Conservation (phyloP, 2,888 invertebrate genomes). For the Trisateles emortualis region DNA sequence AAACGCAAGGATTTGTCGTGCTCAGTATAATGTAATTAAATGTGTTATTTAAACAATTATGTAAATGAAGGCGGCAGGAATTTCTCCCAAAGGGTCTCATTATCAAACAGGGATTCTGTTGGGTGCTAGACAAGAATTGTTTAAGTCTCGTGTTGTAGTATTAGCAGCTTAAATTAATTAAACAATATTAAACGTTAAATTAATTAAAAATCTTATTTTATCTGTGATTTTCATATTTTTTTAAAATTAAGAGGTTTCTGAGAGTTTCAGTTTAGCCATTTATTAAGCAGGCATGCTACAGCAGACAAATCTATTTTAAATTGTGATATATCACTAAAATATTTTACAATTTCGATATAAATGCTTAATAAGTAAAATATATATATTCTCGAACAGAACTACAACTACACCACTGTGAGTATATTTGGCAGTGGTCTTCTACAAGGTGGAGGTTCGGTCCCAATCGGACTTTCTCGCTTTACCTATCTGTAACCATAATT, state of each 20-base stretch:
- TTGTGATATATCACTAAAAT: too few relatives aligned
- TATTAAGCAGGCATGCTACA: too few relatives aligned
- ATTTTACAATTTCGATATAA: too few relatives aligned
- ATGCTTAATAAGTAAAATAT: too few relatives aligned
- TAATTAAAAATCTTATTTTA: background rate
- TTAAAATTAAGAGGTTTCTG: background rate
- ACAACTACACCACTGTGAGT: too few relatives aligned
- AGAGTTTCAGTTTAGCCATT: too few relatives aligned
- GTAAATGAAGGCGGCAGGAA: constrained; percentile 62
- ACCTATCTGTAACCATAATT: too few relatives aligned
- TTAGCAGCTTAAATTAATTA: constrained; percentile 9
- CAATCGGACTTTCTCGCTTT: too few relatives aligned
- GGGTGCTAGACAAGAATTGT: constrained; percentile 14
- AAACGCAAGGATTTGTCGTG: constrained; percentile 59
- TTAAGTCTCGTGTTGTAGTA: background rate
- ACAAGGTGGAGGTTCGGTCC: too few relatives aligned
- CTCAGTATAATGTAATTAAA: constrained; percentile 65
- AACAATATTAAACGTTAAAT: background rate
- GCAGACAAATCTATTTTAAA: too few relatives aligned
- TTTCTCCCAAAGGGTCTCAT: constrained; percentile 64
- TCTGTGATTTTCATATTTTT: background rate
- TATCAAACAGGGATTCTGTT: constrained; percentile 56
- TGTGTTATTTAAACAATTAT: constrained; percentile 74
- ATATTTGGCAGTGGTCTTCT: too few relatives aligned
- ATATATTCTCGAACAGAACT: too few relatives aligned